A percentile compares a stretch with the other conserved stretches of the same genome.
Evolutionary conservation across 2,113 vertebrate genomes (phyloP).

Genomic region (Prolemur simus): DNA sequence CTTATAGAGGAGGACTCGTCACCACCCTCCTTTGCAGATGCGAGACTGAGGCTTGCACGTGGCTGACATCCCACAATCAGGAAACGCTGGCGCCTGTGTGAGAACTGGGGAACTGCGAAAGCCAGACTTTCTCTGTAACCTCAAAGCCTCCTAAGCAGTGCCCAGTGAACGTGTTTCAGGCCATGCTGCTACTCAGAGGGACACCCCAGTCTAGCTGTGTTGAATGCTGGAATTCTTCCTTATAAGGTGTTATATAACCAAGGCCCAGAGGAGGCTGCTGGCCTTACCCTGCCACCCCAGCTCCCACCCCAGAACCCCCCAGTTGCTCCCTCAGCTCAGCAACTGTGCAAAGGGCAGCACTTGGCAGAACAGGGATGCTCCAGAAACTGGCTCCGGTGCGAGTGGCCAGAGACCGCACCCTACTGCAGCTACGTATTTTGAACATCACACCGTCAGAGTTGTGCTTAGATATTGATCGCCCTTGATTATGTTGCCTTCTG

Average conservation of each 20-base stretch:
- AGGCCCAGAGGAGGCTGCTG: background rate
- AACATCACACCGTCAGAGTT: rapidly evolving
- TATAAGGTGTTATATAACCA: background rate
- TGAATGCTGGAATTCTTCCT: background rate
- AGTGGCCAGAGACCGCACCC: background rate
- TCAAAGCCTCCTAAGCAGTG: rapidly evolving
- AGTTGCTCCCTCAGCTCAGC: background rate
- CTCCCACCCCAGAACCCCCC: background rate
- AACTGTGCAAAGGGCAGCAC: background rate
- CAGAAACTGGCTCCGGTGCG: background rate
- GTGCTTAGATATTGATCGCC: background rate
- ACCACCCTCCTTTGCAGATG: background rate
- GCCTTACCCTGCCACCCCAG: background rate
- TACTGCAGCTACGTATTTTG: background rate
- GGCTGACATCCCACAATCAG: too few species aligned
- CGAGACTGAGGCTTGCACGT: rapidly evolving
- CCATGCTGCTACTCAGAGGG: background rate
- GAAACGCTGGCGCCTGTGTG: background rate
- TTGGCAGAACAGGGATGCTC: background rate
- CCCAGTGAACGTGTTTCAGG: too few species aligned
- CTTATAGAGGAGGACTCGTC: rapidly evolving
- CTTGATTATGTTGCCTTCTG: background rate
- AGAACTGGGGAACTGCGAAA: background rate
- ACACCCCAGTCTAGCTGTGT: background rate
- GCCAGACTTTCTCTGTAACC: background rate